A percentile compares a stretch with the other conserved stretches of the same genome.
These are phyloP conservation scores for Halichoeres trimaculatus DNA, from an alignment of 2,113 vertebrate genomes.

Conservation along the genomic window DNA sequence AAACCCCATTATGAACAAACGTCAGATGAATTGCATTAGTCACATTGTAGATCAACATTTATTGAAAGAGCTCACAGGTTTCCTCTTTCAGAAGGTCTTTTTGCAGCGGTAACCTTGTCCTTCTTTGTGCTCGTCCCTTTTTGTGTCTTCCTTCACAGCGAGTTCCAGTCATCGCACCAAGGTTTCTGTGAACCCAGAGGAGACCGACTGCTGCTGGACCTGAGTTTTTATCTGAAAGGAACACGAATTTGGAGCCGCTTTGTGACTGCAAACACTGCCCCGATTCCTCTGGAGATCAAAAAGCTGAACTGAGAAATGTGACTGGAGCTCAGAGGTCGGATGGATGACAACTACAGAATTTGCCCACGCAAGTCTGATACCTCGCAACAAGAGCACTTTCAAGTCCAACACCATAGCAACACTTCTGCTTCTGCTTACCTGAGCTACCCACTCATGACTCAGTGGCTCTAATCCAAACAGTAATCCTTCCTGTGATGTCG, in stretches of 20 bases:
- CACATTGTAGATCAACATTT: background rate
- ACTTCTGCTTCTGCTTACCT: conserved; percentile 68
- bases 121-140: background rate
- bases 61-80: background rate
- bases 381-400: conserved; percentile 73
- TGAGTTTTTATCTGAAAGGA: conserved; percentile 5
- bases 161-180: background rate
- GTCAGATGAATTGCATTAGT: background rate
- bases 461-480: conserved; percentile 59
- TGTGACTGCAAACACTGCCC: conserved; percentile 30
- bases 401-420: conserved; percentile 78
- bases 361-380: conserved; percentile 73
- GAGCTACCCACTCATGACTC: conserved; percentile 74
- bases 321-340: conserved; percentile 60
- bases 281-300: conserved; percentile 60
- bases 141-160: background rate
- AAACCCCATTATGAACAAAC: too few relatives aligned
- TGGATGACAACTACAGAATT: conserved; percentile 67
- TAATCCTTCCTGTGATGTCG: conserved; percentile 58
- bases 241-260: conserved; percentile 12
- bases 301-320: conserved; percentile 44
- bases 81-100: background rate
- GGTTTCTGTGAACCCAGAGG: background rate
- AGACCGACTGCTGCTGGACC: background rate
- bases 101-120: background rate